Percentiles rank a stretch among this genome's conserved stretches.
phyloP scores from a whole-genome alignment of 30 jellyfish, hydroid and myxozoan genomes.

The Pelagia noctiluca region DNA sequence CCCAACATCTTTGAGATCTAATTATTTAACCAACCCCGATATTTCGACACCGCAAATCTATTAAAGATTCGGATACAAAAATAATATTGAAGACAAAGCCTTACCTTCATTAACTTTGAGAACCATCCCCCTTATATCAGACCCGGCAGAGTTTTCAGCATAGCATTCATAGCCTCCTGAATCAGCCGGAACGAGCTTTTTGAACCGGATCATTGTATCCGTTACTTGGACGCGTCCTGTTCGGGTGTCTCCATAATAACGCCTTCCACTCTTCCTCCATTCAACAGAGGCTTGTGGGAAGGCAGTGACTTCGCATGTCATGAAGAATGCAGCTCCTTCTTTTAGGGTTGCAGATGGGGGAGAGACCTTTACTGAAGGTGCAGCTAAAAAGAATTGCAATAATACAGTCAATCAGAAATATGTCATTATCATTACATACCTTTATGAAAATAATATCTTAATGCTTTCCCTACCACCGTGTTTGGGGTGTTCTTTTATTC shows the following conservation, averaged over 20 bases:
- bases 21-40: not conserved
- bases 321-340: conserved; percentile 68
- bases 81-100: not conserved
- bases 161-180: conserved; percentile 66
- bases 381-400: conserved; percentile 32
- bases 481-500: not conserved
- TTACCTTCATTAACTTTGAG: conserved; percentile 61
- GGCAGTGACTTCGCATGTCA: conserved; percentile 63
- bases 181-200: conserved; percentile 51
- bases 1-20: not conserved
- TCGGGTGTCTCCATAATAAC: conserved; percentile 43
- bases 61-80: not conserved
- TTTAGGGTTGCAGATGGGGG: conserved; percentile 39
- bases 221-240: conserved; percentile 56
- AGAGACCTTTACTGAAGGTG: conserved; percentile 53
- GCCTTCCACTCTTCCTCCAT: conserved; percentile 64
- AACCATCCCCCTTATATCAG: conserved; percentile 15
- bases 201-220: conserved; percentile 37
- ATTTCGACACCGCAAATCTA: not conserved
- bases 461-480: not conserved
- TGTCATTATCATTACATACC: not conserved
- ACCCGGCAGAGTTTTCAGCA: conserved; percentile 66
- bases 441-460: not conserved
- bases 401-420: too few species aligned
- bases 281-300: conserved; percentile 49